Evolutionary conservation across 2,888 invertebrate species (phyloP).

Genomic region (Buathra laborator): DNA sequence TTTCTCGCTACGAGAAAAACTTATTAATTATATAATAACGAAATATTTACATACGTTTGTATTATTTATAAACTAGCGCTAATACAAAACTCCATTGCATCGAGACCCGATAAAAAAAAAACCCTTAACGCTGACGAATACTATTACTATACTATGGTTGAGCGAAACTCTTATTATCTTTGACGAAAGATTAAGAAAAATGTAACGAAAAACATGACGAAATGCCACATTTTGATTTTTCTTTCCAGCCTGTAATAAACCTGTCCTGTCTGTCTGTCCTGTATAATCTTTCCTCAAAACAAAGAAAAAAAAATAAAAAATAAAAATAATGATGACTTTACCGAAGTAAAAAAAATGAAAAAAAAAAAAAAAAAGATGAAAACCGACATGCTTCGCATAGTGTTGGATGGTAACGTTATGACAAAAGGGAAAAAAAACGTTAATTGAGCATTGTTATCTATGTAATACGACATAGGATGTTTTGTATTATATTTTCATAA

Average conservation of each 20-base stretch:
- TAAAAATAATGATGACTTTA: slow-evolving; percentile 64
- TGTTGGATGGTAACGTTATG: slow-evolving; percentile 83
- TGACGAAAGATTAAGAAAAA: slow-evolving; percentile 27
- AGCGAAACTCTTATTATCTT: slow-evolving; percentile 31
- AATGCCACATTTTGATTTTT: slow-evolving; percentile 70
- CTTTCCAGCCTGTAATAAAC: slow-evolving; percentile 72
- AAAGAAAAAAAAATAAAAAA: slow-evolving; percentile 57
- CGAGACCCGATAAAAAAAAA: slow-evolving; percentile 72
- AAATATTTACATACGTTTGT: slow-evolving; percentile 84
- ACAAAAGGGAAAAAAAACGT: slow-evolving; percentile 82
- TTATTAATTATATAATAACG: slow-evolving; percentile 80
- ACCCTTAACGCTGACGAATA: slow-evolving; percentile 63
- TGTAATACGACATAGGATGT: slow-evolving; percentile 86
- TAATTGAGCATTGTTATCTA: slow-evolving; percentile 85
- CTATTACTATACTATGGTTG: slow-evolving; percentile 45
- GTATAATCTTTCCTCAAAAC: slow-evolving; percentile 48
- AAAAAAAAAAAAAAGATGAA: slow-evolving; percentile 49
- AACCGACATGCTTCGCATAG: slow-evolving; percentile 81
- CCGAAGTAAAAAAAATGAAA: slow-evolving; percentile 54
- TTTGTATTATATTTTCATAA: slow-evolving; percentile 87
- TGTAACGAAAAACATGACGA: slow-evolving; percentile 47
- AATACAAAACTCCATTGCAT: slow-evolving; percentile 84
- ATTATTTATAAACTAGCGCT: slow-evolving; percentile 84
- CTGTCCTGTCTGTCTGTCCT: slow-evolving; percentile 50
- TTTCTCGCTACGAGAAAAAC: slow-evolving; percentile 80